phyloP scores from a whole-genome alignment of 2,113 vertebrate species.

The Picathartes gymnocephalus region DNA sequence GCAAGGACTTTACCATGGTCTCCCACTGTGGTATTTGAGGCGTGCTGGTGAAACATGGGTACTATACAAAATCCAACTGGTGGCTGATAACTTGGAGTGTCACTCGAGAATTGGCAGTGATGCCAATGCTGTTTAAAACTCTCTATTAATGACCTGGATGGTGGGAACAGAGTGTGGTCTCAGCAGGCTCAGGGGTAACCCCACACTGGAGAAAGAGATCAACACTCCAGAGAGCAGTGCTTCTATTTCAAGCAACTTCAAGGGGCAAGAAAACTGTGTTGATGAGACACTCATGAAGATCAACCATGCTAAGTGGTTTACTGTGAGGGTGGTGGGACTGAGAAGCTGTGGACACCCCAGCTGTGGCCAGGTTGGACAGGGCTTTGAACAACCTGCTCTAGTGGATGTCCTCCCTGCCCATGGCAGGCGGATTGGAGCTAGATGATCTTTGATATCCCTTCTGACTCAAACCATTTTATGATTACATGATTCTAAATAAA shows the following conservation, averaged over 20 bases:
- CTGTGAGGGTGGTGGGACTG: background rate
- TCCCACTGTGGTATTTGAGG: background rate
- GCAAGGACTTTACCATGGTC: background rate
- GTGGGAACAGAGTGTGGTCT: background rate
- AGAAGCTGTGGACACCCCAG: background rate
- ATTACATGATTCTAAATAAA: background rate
- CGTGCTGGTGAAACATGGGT: background rate
- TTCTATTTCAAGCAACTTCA: background rate
- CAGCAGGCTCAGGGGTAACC: background rate
- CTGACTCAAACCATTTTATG: background rate
- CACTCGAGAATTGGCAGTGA: background rate
- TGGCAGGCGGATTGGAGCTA: rapidly evolving
- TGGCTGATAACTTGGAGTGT: background rate
- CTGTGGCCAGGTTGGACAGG: background rate
- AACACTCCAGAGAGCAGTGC: background rate
- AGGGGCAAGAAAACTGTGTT: background rate
- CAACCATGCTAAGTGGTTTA: background rate
- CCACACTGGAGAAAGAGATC: background rate
- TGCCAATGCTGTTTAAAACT: background rate
- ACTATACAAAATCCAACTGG: background rate
- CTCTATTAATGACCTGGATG: background rate
- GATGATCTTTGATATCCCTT: background rate
- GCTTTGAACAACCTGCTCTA: background rate
- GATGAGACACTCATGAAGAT: background rate
- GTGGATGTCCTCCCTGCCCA: background rate